Evolutionary conservation across 2,797 vertebrate species (phyloP), one percentile per base, ranked within the genome.

Genomic region (Coracias cyanogaster): DNA sequence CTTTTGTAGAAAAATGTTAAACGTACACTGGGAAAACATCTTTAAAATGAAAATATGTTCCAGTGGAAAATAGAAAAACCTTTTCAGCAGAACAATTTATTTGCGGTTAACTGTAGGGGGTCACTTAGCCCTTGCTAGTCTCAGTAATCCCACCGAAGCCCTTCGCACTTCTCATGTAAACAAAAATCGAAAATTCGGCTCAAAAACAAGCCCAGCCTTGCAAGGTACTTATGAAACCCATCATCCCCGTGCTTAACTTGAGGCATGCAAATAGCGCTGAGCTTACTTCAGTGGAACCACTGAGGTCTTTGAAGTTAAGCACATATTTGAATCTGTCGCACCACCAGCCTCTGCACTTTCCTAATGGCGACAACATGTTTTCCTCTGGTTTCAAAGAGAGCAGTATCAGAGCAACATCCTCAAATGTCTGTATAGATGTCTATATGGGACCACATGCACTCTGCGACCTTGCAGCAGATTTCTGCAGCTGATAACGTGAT

Each of bases 371-470:
- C 4, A 5, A 33, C 33, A 3, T 11, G 25, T 35, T 77, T 82
- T 21, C 45, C 65, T 21, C 54, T 16, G 3, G 16, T 72, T 78
- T 90, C 60, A 73, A n/a, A 73, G 65, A 14, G 15, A 48, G 16
- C 0, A 1, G 13, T 9, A 33, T 39, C 48, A 48, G 60, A 69
- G 26, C 0, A 1, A 39, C 33, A 37, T 13, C 51, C 72, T 73
- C 71, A 35, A 22, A 45, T 45, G 0, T 66, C 54, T 39, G 69
- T 39, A 2, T 3, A 71, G 51, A 35, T 0, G 0, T 13, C 58
- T 66, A 3, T 6, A 19, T 2, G 19, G 62, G 52, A 12, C 52
- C 6, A 3, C 5, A 3, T 2, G 4, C 29, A 0, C 28, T 21
- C 77, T 33, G 51, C 73, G 78, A 31, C 31, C 31, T 46, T 5